Percentiles rank a stretch among this genome's conserved stretches.
phyloP scores from a whole-genome alignment of 2,888 invertebrate genomes.

The Digitonthophagus gazella region DNA sequence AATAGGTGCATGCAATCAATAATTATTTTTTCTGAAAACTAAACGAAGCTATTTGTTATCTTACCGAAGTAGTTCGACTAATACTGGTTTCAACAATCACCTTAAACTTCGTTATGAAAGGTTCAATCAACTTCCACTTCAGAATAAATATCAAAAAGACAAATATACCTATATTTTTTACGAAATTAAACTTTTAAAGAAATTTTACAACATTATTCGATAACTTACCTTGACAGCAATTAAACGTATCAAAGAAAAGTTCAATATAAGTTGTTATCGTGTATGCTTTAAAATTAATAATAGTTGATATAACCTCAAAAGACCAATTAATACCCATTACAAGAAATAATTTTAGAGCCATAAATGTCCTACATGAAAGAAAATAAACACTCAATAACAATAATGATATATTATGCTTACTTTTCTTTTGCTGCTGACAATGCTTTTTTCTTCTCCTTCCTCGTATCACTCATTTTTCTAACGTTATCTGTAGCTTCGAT shows the following conservation, averaged over 20 bases:
- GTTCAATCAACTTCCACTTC: neutral
- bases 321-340: constrained; percentile 25
- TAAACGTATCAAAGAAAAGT: constrained; percentile 20
- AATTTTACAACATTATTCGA: no score
- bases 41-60: no score
- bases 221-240: constrained; percentile 22
- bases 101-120: neutral
- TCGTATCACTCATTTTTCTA: constrained; percentile 5
- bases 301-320: constrained; percentile 21
- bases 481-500: neutral
- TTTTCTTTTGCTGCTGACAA: neutral
- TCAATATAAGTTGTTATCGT: constrained; percentile 13
- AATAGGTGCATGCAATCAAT: neutral
- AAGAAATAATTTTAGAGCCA: constrained; percentile 22
- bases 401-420: neutral
- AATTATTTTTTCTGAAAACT: neutral
- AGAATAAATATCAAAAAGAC: neutral
- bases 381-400: no score
- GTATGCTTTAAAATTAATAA: constrained; percentile 17
- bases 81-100: neutral
- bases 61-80: neutral
- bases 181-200: no score
- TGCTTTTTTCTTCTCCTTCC: constrained; percentile 2
- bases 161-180: neutral
- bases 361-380: constrained; percentile 22